phyloP scores from a whole-genome alignment of 2,113 vertebrate genomes.

The Chionodraco myersi region DNA sequence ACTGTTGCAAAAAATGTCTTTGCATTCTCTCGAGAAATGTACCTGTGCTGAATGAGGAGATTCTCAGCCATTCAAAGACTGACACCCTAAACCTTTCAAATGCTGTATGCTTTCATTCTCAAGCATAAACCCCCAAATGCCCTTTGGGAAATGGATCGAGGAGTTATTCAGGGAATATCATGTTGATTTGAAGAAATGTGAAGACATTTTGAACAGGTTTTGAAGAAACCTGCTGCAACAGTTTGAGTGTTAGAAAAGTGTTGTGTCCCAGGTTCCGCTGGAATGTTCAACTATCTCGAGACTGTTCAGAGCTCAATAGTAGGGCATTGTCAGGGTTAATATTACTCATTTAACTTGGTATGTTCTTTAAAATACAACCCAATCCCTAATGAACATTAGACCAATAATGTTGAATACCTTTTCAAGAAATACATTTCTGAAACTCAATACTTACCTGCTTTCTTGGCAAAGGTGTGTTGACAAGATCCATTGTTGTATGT shows the following conservation, averaged over 20 bases:
- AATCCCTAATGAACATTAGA: not conserved
- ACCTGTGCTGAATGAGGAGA: constrained; percentile 35
- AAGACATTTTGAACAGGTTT: constrained; percentile 39
- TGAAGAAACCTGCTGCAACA: constrained; percentile 5
- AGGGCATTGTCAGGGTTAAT: constrained; percentile 17
- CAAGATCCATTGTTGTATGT: not conserved
- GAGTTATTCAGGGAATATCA: constrained; percentile 43
- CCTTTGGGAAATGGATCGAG: constrained; percentile 50
- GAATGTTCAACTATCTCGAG: constrained; percentile 6
- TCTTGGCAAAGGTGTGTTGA: not conserved
- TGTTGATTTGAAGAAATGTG: constrained; percentile 37
- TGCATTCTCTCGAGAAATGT: constrained; percentile 3
- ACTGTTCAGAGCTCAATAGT: constrained; percentile 37
- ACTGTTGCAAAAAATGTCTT: constrained; percentile 11
- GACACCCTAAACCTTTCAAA: constrained; percentile 48
- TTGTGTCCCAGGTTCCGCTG: constrained; percentile 4
- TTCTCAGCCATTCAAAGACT: constrained; percentile 31
- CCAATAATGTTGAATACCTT: not conserved
- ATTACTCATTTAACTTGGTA: not conserved
- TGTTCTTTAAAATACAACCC: not conserved
- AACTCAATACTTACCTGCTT: not conserved
- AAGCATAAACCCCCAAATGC: constrained; percentile 26
- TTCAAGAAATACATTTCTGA: not conserved
- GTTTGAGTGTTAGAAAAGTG: too few species aligned
- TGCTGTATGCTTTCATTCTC: constrained; percentile 41